Percentiles rank a stretch among this genome's conserved stretches.
Evolutionary conservation across 2,113 vertebrate species (phyloP).

Genomic region (Ondatra zibethicus): DNA sequence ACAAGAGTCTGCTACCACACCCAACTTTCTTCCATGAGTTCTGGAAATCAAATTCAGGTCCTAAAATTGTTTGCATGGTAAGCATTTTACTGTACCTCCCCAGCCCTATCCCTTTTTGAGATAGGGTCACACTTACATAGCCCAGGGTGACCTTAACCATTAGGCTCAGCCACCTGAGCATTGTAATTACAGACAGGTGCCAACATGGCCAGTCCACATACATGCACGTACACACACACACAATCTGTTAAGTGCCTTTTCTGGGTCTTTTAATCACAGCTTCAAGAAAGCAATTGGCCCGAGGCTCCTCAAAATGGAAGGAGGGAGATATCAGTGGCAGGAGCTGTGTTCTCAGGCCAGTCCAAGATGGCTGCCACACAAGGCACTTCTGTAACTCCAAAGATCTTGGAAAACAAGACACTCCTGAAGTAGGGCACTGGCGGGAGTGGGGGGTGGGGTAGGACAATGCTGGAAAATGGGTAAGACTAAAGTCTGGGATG

Average conservation of each 20-base stretch:
- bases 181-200: neutral
- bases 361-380: neutral
- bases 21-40: neutral
- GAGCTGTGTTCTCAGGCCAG: neutral
- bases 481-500: neutral
- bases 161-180: neutral
- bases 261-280: neutral
- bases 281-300: conserved; percentile 41
- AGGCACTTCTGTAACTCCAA: neutral
- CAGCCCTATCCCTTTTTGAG: neutral
- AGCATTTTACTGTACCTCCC: neutral
- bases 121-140: neutral
- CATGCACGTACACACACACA: neutral
- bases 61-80: neutral
- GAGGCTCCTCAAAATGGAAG: neutral
- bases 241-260: neutral
- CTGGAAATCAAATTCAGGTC: neutral
- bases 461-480: neutral
- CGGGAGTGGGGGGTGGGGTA: neutral
- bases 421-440: neutral
- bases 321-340: neutral
- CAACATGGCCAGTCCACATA: neutral
- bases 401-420: neutral
- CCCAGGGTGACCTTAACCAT: neutral
- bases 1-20: neutral